These are phyloP conservation scores for Hemitrygon akajei DNA, from an alignment of 2,797 vertebrate genomes.

Conservation along the genomic window DNA sequence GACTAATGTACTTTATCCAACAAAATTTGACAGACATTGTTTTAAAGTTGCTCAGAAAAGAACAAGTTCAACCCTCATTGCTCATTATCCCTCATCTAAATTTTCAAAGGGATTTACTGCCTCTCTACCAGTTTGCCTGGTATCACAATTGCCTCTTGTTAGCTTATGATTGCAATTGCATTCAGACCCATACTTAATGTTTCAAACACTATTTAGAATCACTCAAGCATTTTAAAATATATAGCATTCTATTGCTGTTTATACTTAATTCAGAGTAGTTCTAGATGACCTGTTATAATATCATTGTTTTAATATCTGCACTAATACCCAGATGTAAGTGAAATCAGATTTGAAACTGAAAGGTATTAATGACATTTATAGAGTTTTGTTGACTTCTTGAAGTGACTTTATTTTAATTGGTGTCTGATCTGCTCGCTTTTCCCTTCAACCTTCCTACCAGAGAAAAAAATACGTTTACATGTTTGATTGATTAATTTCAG, in stretches of 20 bases:
- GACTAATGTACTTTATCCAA: neutral
- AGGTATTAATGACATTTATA: conserved; percentile 22
- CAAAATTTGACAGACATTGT: neutral
- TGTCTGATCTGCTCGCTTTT: neutral
- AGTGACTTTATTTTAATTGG: neutral
- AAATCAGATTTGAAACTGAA: neutral
- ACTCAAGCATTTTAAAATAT: neutral
- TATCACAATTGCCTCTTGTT: neutral
- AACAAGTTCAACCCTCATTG: neutral
- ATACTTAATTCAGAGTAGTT: conserved; percentile 20
- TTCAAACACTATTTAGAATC: conserved; percentile 27
- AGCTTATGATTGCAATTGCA: neutral
- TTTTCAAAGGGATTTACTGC: conserved; percentile 16
- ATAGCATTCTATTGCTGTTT: conserved; percentile 15
- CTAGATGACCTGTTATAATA: conserved; percentile 22
- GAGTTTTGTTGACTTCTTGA: conserved; percentile 21
- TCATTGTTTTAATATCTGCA: conserved; percentile 27
- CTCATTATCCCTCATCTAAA: neutral
- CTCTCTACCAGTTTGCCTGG: neutral
- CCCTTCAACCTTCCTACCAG: neutral
- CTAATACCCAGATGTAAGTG: neutral
- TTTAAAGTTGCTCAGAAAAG: neutral
- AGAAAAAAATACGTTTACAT: neutral
- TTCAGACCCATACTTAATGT: neutral
- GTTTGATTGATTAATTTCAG: conserved; percentile 16